Base-by-base conservation (phyloP, 2,113 vertebrate genomes). In the Colinus virginianus region DNA sequence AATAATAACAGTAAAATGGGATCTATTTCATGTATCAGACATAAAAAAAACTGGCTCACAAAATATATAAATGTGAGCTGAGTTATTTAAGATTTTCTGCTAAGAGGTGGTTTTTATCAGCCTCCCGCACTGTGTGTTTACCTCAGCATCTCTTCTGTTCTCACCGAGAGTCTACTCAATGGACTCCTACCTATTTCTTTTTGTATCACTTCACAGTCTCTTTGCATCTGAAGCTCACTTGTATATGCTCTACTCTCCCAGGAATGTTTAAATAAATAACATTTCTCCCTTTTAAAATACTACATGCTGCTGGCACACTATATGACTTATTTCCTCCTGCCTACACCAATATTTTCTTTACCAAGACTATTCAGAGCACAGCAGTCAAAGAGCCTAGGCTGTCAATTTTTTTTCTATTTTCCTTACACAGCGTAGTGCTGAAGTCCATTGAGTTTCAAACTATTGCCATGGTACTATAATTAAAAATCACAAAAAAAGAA, bases 281-380 rank as follows among this genome's bases (percentile, higher is more conserved):
- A n/a, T 58, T 61, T 75, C 66, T 75, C 90, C 30, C 14, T 78
- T 85, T 67, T 20, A 78, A 85, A 87, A 30, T 16, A 32, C 43
- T 48, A 11, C 5, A 11, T 81, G 28, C 28, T 42, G 3, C 34
- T 55, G 13, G 21, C 51, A 23, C 20, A 48, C 43, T 76, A 5
- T 11, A 26, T 40, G 32, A 48, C 84, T 78, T 59, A 23, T 46
- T 32, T 12, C 18, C 46, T 85, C 8, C 32, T 51, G 26, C 17
- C 7, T 72, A 70, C 56, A 66, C 14, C 42, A 66, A 26, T 0
- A 3, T 36, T 68, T 81, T 62, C 30, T 70, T 78, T 78, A 70
- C 56, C 23, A 46, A 55, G 34, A 49, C 6, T 58, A 13, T 38
- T 78, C 36, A 85, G 32, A 84, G 5, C 59, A 11, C n/a, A 30